These are phyloP conservation scores for Heterotilapia buettikoferi DNA, from an alignment of 2,113 vertebrate species.

Conservation along the genomic window DNA sequence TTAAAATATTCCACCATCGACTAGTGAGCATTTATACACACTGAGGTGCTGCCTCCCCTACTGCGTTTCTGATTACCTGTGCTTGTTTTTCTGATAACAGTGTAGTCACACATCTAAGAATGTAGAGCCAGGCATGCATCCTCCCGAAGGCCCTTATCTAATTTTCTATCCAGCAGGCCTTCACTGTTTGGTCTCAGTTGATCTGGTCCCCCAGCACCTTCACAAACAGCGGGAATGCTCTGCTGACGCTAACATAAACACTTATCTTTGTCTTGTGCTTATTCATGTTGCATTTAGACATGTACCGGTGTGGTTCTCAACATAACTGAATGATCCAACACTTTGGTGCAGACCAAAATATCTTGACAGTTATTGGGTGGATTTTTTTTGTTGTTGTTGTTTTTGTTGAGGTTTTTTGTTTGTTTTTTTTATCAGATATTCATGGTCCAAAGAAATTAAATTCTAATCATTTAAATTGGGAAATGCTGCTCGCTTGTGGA, in stretches of 20 bases:
- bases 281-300: background rate
- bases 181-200: background rate
- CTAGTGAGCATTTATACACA: background rate
- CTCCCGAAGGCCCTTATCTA: background rate
- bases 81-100: slow-evolving; percentile 10
- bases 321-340: background rate
- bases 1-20: background rate
- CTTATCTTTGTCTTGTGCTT: background rate
- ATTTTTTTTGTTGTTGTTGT: background rate
- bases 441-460: background rate
- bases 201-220: background rate
- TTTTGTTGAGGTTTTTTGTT: background rate
- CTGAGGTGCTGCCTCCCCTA: background rate
- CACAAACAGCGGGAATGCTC: background rate
- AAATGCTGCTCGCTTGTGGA: background rate
- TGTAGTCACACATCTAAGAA: slow-evolving; percentile 3
- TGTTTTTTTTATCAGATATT: background rate
- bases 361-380: background rate
- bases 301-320: background rate
- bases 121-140: background rate
- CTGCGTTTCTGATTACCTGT: slow-evolving; percentile 19
- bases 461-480: background rate
- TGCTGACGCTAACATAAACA: background rate
- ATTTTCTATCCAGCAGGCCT: slow-evolving; percentile 9
- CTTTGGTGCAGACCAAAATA: background rate